Percentiles rank a stretch among this genome's conserved stretches.
phyloP scores from a whole-genome alignment of 2,113 vertebrate species.

The Cyprinodon brontotheroides region DNA sequence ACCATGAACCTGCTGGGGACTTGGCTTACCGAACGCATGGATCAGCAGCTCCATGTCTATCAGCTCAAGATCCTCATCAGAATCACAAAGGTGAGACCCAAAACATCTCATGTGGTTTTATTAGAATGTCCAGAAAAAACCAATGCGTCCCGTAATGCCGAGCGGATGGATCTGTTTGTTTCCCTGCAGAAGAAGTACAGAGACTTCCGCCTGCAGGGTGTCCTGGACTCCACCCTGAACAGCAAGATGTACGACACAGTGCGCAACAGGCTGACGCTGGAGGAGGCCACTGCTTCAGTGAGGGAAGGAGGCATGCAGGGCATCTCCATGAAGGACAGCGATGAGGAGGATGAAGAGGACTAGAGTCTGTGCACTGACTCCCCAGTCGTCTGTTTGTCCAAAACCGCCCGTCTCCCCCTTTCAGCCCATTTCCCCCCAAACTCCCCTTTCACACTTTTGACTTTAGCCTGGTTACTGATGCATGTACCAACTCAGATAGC shows the following conservation, averaged over 20 bases:
- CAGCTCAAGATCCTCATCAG: constrained; percentile 99
- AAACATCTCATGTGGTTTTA: neutral
- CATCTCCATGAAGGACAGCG: constrained; percentile 99
- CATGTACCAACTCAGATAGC: constrained; percentile 99
- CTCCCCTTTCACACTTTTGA: constrained; percentile 75
- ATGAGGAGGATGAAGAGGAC: constrained; percentile 93
- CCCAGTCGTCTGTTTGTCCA: constrained; percentile 14
- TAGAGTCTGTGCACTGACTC: constrained; percentile 67
- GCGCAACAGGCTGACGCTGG: constrained; percentile 93
- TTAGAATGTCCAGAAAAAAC: neutral
- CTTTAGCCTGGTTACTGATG: constrained; percentile 90
- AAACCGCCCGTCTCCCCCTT: constrained; percentile 21
- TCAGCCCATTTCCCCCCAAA: constrained; percentile 4
- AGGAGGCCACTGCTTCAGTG: constrained; percentile 94
- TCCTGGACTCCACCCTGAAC: constrained; percentile 97
- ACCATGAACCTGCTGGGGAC: constrained; percentile 98
- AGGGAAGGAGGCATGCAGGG: constrained; percentile 96
- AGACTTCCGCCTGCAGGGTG: constrained; percentile 98
- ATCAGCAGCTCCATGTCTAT: constrained; percentile 98
- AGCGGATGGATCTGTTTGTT: constrained; percentile 6
- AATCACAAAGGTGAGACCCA: constrained; percentile 91
- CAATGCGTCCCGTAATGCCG: rapidly evolving
- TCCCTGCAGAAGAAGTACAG: constrained; percentile 93
- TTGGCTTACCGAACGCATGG: constrained; percentile 99
- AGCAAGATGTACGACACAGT: constrained; percentile 99